These are phyloP conservation scores for Choloepus didactylus DNA, from an alignment of 2,797 vertebrate genomes.

Conservation along the genomic window DNA sequence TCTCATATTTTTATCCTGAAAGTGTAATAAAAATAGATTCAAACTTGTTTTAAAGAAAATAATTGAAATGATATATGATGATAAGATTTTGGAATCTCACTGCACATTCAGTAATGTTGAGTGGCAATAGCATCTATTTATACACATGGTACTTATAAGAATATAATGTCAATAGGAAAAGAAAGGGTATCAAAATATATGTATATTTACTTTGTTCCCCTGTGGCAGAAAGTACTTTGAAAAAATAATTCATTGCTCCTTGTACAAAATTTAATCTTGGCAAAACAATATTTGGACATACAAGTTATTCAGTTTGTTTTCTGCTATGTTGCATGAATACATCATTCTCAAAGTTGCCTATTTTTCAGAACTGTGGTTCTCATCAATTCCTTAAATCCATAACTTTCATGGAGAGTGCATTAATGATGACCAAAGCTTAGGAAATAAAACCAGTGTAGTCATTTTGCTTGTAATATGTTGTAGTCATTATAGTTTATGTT, in stretches of 20 bases:
- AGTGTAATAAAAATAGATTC: background rate
- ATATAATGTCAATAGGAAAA: background rate
- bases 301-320: slow-evolving; percentile 69
- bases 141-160: background rate
- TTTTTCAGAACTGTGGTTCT: slow-evolving; percentile 61
- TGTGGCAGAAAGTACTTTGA: slow-evolving; percentile 56
- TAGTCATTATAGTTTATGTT: slow-evolving; percentile 66
- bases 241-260: slow-evolving; percentile 38
- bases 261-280: slow-evolving; percentile 71
- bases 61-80: background rate
- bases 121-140: background rate
- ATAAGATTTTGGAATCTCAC: background rate
- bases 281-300: slow-evolving; percentile 23
- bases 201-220: background rate
- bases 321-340: background rate
- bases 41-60: background rate
- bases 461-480: slow-evolving; percentile 79
- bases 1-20: background rate
- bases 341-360: slow-evolving; percentile 59
- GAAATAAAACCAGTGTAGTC: slow-evolving; percentile 74
- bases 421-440: slow-evolving; percentile 81
- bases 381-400: slow-evolving; percentile 77
- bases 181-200: background rate
- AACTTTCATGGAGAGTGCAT: slow-evolving; percentile 81
- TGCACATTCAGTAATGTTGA: background rate